These are phyloP conservation scores for Lasioglossum zephyrum DNA, from an alignment of 2,888 invertebrate species.

Conservation along the genomic window DNA sequence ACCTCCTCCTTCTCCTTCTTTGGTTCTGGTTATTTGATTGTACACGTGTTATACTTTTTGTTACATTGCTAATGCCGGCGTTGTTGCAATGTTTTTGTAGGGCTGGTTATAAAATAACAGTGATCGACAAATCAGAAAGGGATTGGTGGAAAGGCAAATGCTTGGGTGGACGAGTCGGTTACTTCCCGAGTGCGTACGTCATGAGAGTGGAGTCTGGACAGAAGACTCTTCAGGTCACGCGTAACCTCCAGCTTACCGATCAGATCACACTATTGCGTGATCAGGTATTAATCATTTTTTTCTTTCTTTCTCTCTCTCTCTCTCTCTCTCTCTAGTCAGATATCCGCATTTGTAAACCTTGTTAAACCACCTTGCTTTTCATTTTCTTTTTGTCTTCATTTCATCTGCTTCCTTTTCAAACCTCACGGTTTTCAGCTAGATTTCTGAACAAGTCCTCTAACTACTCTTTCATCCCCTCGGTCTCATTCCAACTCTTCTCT, in stretches of 20 bases:
- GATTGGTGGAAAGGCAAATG: conserved; percentile 99
- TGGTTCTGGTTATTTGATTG: neutral
- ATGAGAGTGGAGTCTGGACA: conserved; percentile 96
- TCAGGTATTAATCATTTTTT: conserved; percentile 72
- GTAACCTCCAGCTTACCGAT: conserved; percentile 94
- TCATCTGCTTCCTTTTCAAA: neutral
- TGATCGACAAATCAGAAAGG: conserved; percentile 96
- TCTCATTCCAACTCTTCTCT: neutral
- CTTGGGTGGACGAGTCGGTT: conserved; percentile 93
- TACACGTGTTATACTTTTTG: neutral
- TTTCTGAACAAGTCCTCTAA: neutral
- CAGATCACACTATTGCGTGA: conserved; percentile 81
- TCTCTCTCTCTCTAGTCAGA: neutral
- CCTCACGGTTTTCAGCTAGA: neutral
- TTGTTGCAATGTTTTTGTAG: conserved; percentile 61
- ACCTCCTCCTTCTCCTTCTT: neutral
- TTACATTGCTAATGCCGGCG: neutral
- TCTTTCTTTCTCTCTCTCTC: too few species aligned
- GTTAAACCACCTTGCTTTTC: neutral
- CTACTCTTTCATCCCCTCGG: neutral
- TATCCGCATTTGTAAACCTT: neutral
- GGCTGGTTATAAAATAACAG: conserved; percentile 89
- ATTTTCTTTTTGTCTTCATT: neutral
- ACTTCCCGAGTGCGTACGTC: conserved; percentile 97
- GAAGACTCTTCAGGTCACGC: conserved; percentile 94